Conservation (phyloP, 2,888 invertebrate species). For the Ctena decussata region DNA sequence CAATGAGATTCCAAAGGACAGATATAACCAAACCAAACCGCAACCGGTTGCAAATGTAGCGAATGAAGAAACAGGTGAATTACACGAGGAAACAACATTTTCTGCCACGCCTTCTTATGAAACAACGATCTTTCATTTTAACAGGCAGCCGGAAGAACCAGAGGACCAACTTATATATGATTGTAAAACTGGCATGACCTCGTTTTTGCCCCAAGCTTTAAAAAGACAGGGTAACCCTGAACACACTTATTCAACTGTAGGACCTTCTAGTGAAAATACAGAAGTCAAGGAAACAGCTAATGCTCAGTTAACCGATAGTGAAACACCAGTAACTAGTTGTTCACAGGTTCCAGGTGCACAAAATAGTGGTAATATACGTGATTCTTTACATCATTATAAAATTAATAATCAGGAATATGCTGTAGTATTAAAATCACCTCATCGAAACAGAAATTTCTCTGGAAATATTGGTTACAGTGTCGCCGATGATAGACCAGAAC, state of each 20-base stretch:
- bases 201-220: conserved; percentile 52
- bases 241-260: background rate
- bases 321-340: background rate
- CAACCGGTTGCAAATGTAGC: background rate
- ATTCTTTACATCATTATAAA: conserved; percentile 44
- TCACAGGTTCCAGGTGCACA: background rate
- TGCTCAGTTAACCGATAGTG: background rate
- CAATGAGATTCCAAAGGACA: conserved; percentile 1
- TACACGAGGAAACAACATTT: conserved; percentile 32
- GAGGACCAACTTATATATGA: conserved; percentile 51
- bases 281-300: background rate
- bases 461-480: background rate
- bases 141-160: conserved; percentile 30
- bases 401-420: conserved; percentile 51
- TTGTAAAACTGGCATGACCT: conserved; percentile 41
- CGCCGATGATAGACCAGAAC: background rate
- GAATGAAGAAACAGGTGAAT: conserved; percentile 13
- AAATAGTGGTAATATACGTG: background rate
- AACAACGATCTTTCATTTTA: conserved; percentile 65
- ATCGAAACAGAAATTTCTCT: conserved; percentile 27
- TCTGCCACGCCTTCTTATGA: conserved; percentile 39
- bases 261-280: background rate
- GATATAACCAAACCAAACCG: background rate
- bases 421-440: conserved; percentile 35
- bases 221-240: background rate